A percentile compares a stretch with the other conserved stretches of the same genome.
phyloP scores from a whole-genome alignment of 1,140 invertebrate species.

The Leguminivora glycinivorella region DNA sequence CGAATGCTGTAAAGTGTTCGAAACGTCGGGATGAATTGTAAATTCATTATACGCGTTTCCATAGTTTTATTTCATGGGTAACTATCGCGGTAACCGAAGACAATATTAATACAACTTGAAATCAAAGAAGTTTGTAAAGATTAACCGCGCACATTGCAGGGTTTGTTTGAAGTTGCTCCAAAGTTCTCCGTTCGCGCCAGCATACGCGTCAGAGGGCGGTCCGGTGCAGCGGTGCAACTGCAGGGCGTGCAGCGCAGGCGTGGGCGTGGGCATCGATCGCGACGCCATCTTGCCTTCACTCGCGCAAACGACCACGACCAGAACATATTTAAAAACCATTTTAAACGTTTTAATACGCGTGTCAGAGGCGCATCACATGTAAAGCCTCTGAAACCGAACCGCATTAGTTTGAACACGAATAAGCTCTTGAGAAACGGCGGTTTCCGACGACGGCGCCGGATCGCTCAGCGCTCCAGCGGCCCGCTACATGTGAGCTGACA shows the following conservation, averaged over 20 bases:
- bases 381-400: constrained; percentile 62
- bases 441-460: constrained; percentile 43
- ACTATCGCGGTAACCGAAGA: no score
- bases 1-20: no score
- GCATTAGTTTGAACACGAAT: constrained; percentile 70
- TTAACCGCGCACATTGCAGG: background rate
- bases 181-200: constrained; percentile 19
- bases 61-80: no score
- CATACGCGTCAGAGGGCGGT: constrained; percentile 51
- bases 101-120: no score
- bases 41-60: no score
- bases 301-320: constrained; percentile 42
- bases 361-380: constrained; percentile 50
- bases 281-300: constrained; percentile 72
- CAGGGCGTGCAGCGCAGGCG: constrained; percentile 71
- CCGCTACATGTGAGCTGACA: constrained; percentile 16
- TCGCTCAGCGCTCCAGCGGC: constrained; percentile 47
- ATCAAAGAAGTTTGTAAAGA: background rate
- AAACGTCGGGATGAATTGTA: no score
- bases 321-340: constrained; percentile 31
- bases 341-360: constrained; percentile 48
- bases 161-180: background rate
- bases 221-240: constrained; percentile 61
- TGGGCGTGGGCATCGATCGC: constrained; percentile 71
- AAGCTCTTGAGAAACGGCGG: constrained; percentile 65